Evolutionary conservation across 2,888 invertebrate genomes (phyloP), one percentile per base, ranked within the genome.

Genomic region (Cerceris ruficornis): DNA sequence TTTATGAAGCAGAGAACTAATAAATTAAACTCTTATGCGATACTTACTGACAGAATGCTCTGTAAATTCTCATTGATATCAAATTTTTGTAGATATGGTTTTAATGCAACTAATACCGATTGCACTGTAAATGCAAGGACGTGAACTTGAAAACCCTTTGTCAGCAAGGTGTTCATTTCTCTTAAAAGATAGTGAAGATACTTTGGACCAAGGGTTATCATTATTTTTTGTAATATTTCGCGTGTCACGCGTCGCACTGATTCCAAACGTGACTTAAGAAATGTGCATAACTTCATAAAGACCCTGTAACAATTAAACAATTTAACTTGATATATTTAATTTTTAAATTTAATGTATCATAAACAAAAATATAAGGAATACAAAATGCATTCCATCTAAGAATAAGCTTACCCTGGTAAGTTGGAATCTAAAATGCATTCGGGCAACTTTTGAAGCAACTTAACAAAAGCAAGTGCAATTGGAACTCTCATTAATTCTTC

Each of bases 101-200:
- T 96, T 69, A 98, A 91, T 41, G 95, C 95, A 71, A 95, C 95
- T 65, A 99, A 92, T 6, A 99, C 95, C 0, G 96, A 95, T 90
- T 98, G 97, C 17, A 98, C 94, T 0, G 98, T 98, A 77, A 96
- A 98, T 4, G 97, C 96, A 67, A 99, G 93, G 0, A 99, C 98
- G 88, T 99, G 99, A 1, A 98, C 95, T 94, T 98, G 98, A 91
- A 97, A 99, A 11, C 99, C 99, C 89, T 96, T 95, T 0, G 95
- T 97, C 68, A 99, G 93, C 17, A 97, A 93, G 6, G 96, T 93
- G 49, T 95, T 95, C 91, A 99, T 94, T 92, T 98, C 98, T 76
- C 95, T 95, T 11, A 99, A 92, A 28, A 99, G 92, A 86, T 95
- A 93, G 7, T 95, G 94, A 77, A 99, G 93, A 92, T 98, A 98